Evolutionary conservation across 35 echinoderm and acorn worm species (phyloP).

Genomic region (Stichopus chloronotus): DNA sequence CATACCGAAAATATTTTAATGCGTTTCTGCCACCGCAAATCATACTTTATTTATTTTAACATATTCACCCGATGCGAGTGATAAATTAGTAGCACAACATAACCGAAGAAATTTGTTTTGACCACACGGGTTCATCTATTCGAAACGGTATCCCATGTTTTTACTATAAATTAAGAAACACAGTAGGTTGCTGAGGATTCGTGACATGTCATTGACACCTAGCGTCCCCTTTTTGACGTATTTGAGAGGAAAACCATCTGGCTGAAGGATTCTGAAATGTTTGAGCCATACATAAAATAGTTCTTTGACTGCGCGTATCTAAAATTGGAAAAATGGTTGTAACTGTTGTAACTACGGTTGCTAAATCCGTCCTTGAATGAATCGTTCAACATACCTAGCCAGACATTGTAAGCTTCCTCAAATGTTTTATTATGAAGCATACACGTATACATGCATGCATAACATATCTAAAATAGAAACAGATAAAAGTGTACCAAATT

Average conservation of each 20-base stretch:
- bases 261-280: not conserved
- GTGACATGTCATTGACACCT: constrained; percentile 25
- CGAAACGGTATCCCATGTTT: constrained; percentile 27
- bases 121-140: constrained; percentile 22
- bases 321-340: not conserved
- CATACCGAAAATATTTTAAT: constrained; percentile 34
- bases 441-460: not conserved
- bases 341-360: not conserved
- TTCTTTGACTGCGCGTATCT: not conserved
- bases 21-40: constrained; percentile 31
- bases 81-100: constrained; percentile 32
- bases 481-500: not conserved
- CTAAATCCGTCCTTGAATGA: constrained; percentile 23
- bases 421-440: not conserved
- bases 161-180: constrained; percentile 37
- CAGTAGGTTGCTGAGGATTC: constrained; percentile 31
- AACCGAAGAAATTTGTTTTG: constrained; percentile 42
- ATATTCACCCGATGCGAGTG: constrained; percentile 24
- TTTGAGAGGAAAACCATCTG: constrained; percentile 43
- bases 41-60: constrained; percentile 53
- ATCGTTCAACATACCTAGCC: not conserved
- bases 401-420: not conserved
- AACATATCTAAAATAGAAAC: not conserved
- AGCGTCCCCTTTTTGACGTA: constrained; percentile 9
- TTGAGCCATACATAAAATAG: constrained; percentile 28